Evolutionary conservation across 2,113 vertebrate genomes (phyloP).

Genomic region (Potamarius usumacintae): DNA sequence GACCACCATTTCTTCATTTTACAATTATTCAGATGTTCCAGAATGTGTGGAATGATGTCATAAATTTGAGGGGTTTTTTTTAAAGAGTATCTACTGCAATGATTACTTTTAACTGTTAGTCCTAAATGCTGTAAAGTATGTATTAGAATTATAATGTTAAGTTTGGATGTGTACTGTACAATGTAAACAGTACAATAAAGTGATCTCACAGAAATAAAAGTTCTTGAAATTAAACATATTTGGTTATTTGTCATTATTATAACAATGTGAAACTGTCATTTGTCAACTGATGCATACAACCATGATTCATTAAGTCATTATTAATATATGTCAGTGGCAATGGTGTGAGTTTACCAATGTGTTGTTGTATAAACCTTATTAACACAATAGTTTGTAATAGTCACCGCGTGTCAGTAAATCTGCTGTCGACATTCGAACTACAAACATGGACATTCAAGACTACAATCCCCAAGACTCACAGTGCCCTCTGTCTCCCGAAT

Average conservation of each 20-base stretch:
- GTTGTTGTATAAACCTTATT: not conserved
- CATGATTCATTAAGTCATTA: not conserved
- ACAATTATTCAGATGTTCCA: not conserved
- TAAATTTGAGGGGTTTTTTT: not conserved
- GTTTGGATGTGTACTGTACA: slow-evolving; percentile 38
- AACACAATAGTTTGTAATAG: not conserved
- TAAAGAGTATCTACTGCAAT: not conserved
- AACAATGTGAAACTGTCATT: not conserved
- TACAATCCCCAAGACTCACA: too few species aligned
- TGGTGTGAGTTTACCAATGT: not conserved
- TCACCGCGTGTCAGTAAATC: too few species aligned
- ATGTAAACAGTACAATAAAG: slow-evolving; percentile 36
- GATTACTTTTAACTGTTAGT: not conserved
- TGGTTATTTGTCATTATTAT: slow-evolving; percentile 13
- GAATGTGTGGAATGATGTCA: not conserved
- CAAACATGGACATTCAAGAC: too few species aligned
- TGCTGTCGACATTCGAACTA: too few species aligned
- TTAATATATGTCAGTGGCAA: not conserved
- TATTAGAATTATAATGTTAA: slow-evolving; percentile 44
- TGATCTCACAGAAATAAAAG: slow-evolving; percentile 49
- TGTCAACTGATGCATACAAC: not conserved
- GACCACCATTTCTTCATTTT: not conserved
- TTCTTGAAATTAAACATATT: slow-evolving; percentile 33
- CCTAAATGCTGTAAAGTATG: slow-evolving; percentile 35
- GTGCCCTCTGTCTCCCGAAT: too few species aligned